These are phyloP conservation scores for Acipenser transmontanus DNA, from an alignment of 2,797 vertebrate genomes.

Conservation along the genomic window DNA sequence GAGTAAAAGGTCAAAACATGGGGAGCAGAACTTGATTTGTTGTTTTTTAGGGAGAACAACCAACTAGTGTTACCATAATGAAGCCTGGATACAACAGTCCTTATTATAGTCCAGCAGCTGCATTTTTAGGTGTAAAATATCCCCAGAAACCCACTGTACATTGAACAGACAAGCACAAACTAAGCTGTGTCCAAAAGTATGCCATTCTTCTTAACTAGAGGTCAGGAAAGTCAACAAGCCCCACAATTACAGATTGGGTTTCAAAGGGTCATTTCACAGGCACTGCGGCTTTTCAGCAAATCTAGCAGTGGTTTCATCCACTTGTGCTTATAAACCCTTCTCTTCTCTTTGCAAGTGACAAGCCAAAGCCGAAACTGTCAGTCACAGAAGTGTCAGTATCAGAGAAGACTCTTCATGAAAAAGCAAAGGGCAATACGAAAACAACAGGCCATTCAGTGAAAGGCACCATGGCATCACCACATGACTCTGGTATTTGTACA, in stretches of 20 bases:
- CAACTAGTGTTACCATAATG: too few species aligned
- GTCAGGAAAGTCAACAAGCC: background rate
- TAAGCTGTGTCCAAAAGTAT: background rate
- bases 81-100: background rate
- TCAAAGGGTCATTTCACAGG: background rate
- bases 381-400: constrained; percentile 15
- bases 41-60: too few species aligned
- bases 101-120: background rate
- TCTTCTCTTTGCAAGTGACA: constrained; percentile 1
- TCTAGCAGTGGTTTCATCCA: background rate
- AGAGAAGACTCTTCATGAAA: constrained; percentile 22
- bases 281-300: background rate
- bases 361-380: constrained; percentile 6
- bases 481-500: constrained; percentile 38
- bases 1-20: too few species aligned
- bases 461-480: constrained; percentile 33
- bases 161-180: background rate
- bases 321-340: constrained; percentile 1
- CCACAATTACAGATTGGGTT: too few species aligned
- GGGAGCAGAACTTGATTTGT: too few species aligned
- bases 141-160: background rate
- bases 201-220: background rate
- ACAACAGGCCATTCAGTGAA: constrained; percentile 36
- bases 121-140: background rate
- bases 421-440: constrained; percentile 6